A percentile compares a stretch with the other conserved stretches of the same genome.
phyloP scores from a whole-genome alignment of 2,113 vertebrate genomes.

The Elephas maximus region DNA sequence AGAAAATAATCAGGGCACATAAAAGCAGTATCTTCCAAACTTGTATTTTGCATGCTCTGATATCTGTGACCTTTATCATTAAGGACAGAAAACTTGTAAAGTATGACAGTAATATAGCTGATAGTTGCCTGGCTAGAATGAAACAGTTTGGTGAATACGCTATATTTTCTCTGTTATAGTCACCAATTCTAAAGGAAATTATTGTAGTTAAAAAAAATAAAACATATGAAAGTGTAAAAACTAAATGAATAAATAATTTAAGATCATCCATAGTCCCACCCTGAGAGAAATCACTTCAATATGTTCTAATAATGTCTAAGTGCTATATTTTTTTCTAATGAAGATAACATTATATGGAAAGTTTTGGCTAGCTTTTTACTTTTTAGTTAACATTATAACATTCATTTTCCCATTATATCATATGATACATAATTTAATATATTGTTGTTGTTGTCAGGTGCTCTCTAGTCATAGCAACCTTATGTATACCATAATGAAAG shows the following conservation, averaged over 20 bases:
- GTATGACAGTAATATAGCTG: not conserved
- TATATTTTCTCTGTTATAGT: not conserved
- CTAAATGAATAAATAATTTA: not conserved
- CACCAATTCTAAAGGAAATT: not conserved
- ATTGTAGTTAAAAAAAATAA: not conserved
- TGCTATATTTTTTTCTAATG: not conserved
- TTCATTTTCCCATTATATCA: not conserved
- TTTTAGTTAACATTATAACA: not conserved
- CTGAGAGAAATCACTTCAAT: not conserved
- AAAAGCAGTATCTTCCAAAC: not conserved
- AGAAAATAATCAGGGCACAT: not conserved
- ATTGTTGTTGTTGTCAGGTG: not conserved
- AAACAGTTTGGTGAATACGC: not conserved
- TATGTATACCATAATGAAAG: too few species aligned
- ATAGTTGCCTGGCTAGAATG: not conserved
- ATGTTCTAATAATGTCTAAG: not conserved
- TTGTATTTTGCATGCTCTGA: not conserved
- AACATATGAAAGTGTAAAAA: not conserved
- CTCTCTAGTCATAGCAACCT: too few species aligned
- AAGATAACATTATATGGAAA: not conserved
- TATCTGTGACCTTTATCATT: not conserved
- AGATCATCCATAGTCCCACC: not conserved
- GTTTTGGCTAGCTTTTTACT: not conserved
- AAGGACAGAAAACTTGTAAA: not conserved
- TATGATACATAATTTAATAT: not conserved